phyloP scores from a whole-genome alignment of 2,888 invertebrate genomes.

The Julus scanicus region DNA sequence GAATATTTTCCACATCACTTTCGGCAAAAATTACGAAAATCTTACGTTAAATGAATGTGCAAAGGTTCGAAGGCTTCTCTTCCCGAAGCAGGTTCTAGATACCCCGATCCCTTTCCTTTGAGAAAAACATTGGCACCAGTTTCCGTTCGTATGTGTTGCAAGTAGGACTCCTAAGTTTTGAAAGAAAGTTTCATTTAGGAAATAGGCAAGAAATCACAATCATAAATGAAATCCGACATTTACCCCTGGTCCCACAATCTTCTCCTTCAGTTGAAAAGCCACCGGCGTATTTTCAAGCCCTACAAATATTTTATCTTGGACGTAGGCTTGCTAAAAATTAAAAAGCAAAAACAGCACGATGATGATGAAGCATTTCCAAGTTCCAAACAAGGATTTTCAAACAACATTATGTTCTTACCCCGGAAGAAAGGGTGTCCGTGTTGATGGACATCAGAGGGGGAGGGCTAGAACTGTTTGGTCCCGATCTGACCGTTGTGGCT shows the following conservation, averaged over 20 bases:
- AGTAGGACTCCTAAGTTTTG: conserved; percentile 67
- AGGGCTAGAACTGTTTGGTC: conserved; percentile 61
- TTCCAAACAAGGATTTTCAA: neutral
- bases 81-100: conserved; percentile 71
- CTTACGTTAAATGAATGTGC: conserved; percentile 69
- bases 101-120: conserved; percentile 76
- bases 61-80: conserved; percentile 77
- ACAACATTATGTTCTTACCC: conserved; percentile 40
- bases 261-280: conserved; percentile 79
- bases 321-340: conserved; percentile 62
- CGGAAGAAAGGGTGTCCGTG: conserved; percentile 49
- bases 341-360: neutral
- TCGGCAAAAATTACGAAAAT: neutral
- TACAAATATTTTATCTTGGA: conserved; percentile 79
- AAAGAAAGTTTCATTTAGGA: neutral
- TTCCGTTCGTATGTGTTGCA: conserved; percentile 81
- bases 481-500: conserved; percentile 28
- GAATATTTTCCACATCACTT: too few species aligned
- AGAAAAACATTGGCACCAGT: conserved; percentile 81
- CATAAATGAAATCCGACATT: conserved; percentile 59
- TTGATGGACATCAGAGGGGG: conserved; percentile 68
- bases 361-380: neutral
- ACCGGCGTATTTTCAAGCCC: conserved; percentile 82
- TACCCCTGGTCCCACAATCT: conserved; percentile 74
- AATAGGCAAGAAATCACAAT: neutral